Conservation (phyloP, 2,797 vertebrate species). For the Hipposideros larvatus region DNA sequence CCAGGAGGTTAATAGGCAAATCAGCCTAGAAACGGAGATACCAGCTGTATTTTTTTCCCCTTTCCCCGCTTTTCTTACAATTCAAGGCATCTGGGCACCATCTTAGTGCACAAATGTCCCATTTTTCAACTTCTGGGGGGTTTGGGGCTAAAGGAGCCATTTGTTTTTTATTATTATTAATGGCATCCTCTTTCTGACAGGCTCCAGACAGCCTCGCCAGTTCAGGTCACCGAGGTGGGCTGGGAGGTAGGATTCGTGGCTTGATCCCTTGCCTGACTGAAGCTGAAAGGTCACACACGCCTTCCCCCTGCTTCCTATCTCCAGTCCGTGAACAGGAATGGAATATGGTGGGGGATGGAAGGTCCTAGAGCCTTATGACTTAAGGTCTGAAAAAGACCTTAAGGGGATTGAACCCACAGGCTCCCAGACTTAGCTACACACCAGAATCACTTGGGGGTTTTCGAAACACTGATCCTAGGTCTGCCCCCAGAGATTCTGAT, state of each 20-base stretch:
- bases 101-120: constrained; percentile 67
- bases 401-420: not conserved
- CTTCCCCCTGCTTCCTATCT: constrained; percentile 8
- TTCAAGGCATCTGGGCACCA: constrained; percentile 81
- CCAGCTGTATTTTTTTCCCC: constrained; percentile 70
- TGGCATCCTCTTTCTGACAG: constrained; percentile 76
- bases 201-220: constrained; percentile 67
- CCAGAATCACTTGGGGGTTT: not conserved
- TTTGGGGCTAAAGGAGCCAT: constrained; percentile 63
- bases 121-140: constrained; percentile 78
- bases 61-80: constrained; percentile 46
- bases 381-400: not conserved
- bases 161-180: constrained; percentile 82
- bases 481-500: not conserved
- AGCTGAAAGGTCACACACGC: not conserved
- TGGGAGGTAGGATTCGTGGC: not conserved
- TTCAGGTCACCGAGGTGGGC: constrained; percentile 53
- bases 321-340: rapidly evolving
- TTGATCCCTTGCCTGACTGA: constrained; percentile 42
- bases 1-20: constrained; percentile 80
- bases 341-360: not conserved
- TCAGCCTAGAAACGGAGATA: constrained; percentile 68
- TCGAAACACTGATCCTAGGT: not conserved
- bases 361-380: not conserved
- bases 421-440: not conserved